Conservation (phyloP, 2,888 invertebrate genomes). For the Drosophila cognata region DNA sequence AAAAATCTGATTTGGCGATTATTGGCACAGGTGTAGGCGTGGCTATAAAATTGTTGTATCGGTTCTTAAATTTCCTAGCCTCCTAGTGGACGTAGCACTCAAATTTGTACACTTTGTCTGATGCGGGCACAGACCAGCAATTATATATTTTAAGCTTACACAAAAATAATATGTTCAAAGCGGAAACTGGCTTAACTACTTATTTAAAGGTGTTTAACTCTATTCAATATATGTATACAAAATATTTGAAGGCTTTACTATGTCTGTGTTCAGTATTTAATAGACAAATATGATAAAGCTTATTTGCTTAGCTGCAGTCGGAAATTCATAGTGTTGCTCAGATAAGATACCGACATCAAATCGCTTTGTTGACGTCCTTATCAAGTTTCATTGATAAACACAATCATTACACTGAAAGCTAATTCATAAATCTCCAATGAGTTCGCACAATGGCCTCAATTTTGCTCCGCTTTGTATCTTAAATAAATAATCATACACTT, state of each 20-base stretch:
- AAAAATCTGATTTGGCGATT: too few species aligned
- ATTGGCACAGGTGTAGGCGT: too few species aligned
- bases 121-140: neutral
- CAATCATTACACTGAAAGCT: conserved; percentile 24
- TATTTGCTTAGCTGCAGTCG: conserved; percentile 60
- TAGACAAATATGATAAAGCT: conserved; percentile 18
- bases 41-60: neutral
- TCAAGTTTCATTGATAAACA: conserved; percentile 56
- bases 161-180: neutral
- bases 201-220: neutral
- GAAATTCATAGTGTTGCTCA: conserved; percentile 19
- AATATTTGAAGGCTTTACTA: neutral
- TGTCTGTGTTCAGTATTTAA: conserved; percentile 23
- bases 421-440: conserved; percentile 32
- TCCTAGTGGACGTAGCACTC: neutral
- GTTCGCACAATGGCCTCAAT: conserved; percentile 45
- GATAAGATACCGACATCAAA: conserved; percentile 51
- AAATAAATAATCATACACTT: conserved; percentile 43
- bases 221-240: neutral
- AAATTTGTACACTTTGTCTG: neutral
- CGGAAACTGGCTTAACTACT: neutral
- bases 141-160: neutral
- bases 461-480: conserved; percentile 37
- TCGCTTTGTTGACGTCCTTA: conserved; percentile 24
- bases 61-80: neutral